Percentiles rank a stretch among this genome's conserved stretches.
These are phyloP conservation scores for Sinella curviseta DNA, from an alignment of 1,140 invertebrate species.

Conservation along the genomic window DNA sequence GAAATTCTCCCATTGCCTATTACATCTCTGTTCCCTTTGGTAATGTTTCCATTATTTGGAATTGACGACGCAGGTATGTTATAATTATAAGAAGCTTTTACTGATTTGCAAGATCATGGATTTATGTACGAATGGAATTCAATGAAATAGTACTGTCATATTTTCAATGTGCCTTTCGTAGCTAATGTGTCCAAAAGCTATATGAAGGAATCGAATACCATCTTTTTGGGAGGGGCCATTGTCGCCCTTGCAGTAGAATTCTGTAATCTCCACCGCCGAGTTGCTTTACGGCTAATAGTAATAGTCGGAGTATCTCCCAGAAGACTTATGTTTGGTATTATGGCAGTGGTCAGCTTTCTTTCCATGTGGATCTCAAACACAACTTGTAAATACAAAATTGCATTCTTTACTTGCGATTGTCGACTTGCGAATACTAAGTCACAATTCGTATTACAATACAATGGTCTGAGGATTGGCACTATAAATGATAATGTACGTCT, in stretches of 20 bases:
- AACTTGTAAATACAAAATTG: too few species aligned
- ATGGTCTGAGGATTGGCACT: too few species aligned
- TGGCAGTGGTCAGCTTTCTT: slow-evolving; percentile 57
- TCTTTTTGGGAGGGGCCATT: slow-evolving; percentile 78
- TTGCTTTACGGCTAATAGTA: slow-evolving; percentile 76
- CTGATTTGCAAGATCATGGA: too few species aligned
- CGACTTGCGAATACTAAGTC: too few species aligned
- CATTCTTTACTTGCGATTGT: too few species aligned
- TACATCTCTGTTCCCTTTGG: slow-evolving; percentile 77
- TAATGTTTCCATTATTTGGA: slow-evolving; percentile 75
- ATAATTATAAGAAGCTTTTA: too few species aligned
- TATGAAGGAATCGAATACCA: slow-evolving; percentile 83
- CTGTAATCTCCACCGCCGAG: slow-evolving; percentile 76
- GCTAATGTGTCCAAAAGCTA: slow-evolving; percentile 68
- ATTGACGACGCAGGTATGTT: slow-evolving; percentile 56
- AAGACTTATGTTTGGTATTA: slow-evolving; percentile 57
- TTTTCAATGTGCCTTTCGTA: too few species aligned
- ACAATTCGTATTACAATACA: too few species aligned
- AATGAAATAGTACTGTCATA: too few species aligned
- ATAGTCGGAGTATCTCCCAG: slow-evolving; percentile 64
- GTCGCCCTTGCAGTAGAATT: slow-evolving; percentile 83
- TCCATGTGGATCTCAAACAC: slow-evolving; percentile 59
- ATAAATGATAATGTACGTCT: too few species aligned
- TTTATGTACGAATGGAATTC: too few species aligned
- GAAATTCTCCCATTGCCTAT: slow-evolving; percentile 77